Evolutionary conservation across 2,113 vertebrate genomes (phyloP), one percentile per base, ranked within the genome.

Genomic region (Muntiacus muntjak): DNA sequence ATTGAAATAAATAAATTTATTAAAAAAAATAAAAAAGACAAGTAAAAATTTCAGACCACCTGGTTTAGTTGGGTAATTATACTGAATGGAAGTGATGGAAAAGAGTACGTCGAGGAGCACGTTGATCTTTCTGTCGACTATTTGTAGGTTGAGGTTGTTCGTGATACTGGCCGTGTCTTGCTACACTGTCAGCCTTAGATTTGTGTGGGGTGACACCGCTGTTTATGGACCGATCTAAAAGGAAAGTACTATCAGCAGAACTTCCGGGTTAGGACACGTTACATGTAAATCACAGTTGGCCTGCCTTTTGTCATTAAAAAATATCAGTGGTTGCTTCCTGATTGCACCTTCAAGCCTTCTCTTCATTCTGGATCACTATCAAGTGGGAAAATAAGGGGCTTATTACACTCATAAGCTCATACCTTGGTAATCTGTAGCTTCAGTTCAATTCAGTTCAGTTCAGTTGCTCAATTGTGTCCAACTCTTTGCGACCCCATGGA

Each of bases 131-230:
- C 36, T 74, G 36, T 23, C 0, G 0, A 74, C 5, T 5, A 6
- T 13, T 74, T 1, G 5, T 13, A 21, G n/a, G 67, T 25, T 1
- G 0, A 3, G 67, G n/a, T 36, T 21, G 0, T 74, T 9, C 0
- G 2, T 71, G 67, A 36, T 17, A 74, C 36, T 74, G 67, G 67
- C 67, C 1, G 1, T 23, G 36, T 40, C 36, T 40, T 25, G 19
- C 67, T 36, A 74, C 0, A 2, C 67, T 12, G 36, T 40, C 67
- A 25, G 23, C 21, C 36, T 74, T 74, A 40, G 36, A 74, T 40
- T 23, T 74, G 10, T 40, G 17, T 25, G 5, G 19, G n/a, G 67
- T 71, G 19, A 23, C n/a, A 71, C 67, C 1, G 0, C 19, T 74
- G 67, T 40, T 74, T 40, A 40, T 74, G 67, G 67, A 23, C 21